Percentiles rank a stretch among this genome's conserved stretches.
These are phyloP conservation scores for Hypercompe scribonia DNA, from an alignment of 2,888 invertebrate species.

Conservation along the genomic window DNA sequence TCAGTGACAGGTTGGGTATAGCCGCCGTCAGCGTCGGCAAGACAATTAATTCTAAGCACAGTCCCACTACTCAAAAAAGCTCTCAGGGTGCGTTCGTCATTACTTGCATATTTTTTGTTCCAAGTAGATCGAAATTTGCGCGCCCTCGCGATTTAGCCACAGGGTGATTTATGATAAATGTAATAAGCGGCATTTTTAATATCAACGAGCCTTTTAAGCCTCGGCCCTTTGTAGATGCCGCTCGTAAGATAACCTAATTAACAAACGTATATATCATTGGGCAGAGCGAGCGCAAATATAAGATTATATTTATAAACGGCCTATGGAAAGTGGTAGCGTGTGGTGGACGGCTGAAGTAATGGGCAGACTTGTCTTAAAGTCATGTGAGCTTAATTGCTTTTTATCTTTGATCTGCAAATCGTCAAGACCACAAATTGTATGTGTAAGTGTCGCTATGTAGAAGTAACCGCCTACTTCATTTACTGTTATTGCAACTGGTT, in stretches of 20 bases:
- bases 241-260: slow-evolving; percentile 84
- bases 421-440: slow-evolving; percentile 66
- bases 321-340: slow-evolving; percentile 60
- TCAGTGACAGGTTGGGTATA: slow-evolving; percentile 38
- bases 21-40: slow-evolving; percentile 43
- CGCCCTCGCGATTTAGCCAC: slow-evolving; percentile 77
- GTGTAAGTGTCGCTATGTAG: slow-evolving; percentile 29
- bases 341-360: slow-evolving; percentile 42
- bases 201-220: slow-evolving; percentile 82
- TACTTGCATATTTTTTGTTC: slow-evolving; percentile 86
- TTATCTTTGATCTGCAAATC: slow-evolving; percentile 67
- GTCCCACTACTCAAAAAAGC: slow-evolving; percentile 80
- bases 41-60: slow-evolving; percentile 82
- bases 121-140: slow-evolving; percentile 76
- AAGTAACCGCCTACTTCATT: slow-evolving; percentile 8
- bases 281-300: slow-evolving; percentile 75
- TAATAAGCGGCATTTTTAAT: slow-evolving; percentile 83
- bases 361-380: slow-evolving; percentile 40
- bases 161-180: slow-evolving; percentile 85
- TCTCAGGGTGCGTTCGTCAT: slow-evolving; percentile 81
- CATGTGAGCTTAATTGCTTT: slow-evolving; percentile 68
- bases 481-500: neutral
- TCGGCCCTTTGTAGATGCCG: slow-evolving; percentile 82
- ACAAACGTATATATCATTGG: slow-evolving; percentile 82
- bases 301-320: slow-evolving; percentile 75